Conservation (phyloP, 2,113 vertebrate genomes). For the Nyctereutes procyonoides region DNA sequence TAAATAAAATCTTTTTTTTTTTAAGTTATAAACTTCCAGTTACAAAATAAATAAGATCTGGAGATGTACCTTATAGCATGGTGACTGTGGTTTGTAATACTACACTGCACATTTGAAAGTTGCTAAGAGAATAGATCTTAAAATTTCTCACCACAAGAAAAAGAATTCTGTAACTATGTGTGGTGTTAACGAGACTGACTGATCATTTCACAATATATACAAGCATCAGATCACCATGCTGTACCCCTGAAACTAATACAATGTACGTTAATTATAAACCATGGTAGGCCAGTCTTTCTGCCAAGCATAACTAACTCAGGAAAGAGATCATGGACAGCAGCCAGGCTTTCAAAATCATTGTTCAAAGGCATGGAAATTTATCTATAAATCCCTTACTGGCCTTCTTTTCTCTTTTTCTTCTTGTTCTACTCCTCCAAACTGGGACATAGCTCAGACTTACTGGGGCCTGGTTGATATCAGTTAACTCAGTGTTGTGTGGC, state of each 20-base stretch:
- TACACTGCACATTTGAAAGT: no score
- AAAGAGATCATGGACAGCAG: background rate
- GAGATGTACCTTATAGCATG: no score
- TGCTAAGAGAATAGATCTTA: background rate
- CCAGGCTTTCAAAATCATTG: background rate
- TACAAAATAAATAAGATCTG: background rate
- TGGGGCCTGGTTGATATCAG: background rate
- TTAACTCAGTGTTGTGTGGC: background rate
- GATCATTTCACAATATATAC: background rate
- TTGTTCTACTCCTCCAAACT: background rate
- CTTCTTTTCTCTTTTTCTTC: slow-evolving; percentile 8
- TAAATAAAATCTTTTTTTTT: background rate
- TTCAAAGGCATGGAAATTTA: background rate
- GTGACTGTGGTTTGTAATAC: background rate
- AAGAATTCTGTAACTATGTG: background rate
- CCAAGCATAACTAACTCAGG: background rate
- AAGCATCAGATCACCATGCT: background rate
- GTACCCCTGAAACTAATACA: background rate
- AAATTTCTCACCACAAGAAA: background rate
- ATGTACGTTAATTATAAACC: background rate
- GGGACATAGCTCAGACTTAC: background rate
- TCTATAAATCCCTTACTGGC: background rate
- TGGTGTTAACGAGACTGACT: background rate
- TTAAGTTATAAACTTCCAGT: background rate
- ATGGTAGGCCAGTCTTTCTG: background rate